Evolutionary conservation across 2,113 vertebrate species (phyloP), one percentile per base, ranked within the genome.

Genomic region (Myrmophylax atrothorax): DNA sequence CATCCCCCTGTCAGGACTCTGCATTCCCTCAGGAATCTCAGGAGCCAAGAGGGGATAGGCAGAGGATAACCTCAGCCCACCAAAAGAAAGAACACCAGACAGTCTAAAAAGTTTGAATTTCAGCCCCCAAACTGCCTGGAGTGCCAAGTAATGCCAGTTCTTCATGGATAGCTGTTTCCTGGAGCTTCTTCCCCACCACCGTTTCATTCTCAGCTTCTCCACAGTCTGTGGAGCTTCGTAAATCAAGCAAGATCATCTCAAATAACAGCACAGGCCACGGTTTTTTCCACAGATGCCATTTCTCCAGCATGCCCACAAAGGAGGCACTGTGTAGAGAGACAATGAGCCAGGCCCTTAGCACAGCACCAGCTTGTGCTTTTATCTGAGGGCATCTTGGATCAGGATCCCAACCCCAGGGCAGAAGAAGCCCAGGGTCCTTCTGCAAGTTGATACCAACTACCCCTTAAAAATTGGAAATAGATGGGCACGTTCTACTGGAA

Each of bases 261-360:
- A 86, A 87, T 28, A 81, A 35, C 7, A 83, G 87, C 85, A 80
- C 75, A 86, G 79, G 79, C 78, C 72, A 73, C 23, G 5, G 87
- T 90, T 77, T 88, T 84, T 63, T 63, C 25, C 62, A 50, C 47
- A 89, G 77, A 85, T 66, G 82, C 76, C 67, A 66, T 60, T 76
- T 73, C 86, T 88, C 92, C 94, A 92, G 46, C 55, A 24, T 14
- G 59, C 14, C 72, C 90, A 96, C 89, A 93, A 93, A 94, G 92
- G 56, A 86, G 31, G 76, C 83, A 84, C 79, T 90, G 59, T 92
- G 68, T 1, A 12, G 72, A 66, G 37, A 66, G 85, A 90, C 94
- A 94, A 78, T 80, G 3, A 73, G 53, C 16, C 87, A 69, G 76
- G 83, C 87, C 55, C 59, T 52, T 28, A 53, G 85, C 88, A 83